phyloP scores from a whole-genome alignment of 1,140 invertebrate genomes.

The Pomacea maculata region DNA sequence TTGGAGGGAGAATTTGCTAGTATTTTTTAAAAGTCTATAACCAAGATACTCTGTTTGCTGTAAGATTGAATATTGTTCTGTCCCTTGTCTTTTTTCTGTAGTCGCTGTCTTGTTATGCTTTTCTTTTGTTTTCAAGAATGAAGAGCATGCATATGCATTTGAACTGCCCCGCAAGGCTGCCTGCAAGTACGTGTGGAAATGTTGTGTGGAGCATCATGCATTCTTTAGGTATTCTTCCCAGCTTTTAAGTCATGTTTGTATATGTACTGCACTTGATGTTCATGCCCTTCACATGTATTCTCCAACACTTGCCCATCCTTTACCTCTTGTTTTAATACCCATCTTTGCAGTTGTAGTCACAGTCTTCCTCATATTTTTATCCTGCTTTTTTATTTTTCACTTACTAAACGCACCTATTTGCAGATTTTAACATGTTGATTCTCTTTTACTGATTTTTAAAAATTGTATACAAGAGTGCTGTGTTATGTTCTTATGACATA shows the following conservation, averaged over 20 bases:
- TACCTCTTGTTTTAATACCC: no score
- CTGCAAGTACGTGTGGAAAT: constrained; percentile 97
- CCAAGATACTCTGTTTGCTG: neutral
- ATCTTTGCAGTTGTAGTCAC: no score
- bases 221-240: constrained; percentile 74
- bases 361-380: no score
- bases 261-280: no score
- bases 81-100: neutral
- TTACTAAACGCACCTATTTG: no score
- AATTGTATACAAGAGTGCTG: no score
- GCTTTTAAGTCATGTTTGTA: neutral
- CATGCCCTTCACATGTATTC: no score
- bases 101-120: constrained; percentile 36
- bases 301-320: no score
- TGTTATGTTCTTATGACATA: no score
- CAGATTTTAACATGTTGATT: no score
- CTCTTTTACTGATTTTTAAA: no score
- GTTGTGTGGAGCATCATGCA: constrained; percentile 96
- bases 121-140: constrained; percentile 74
- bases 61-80: neutral
- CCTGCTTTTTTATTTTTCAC: no score
- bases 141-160: constrained; percentile 85
- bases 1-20: neutral
- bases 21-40: neutral
- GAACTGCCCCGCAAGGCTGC: constrained; percentile 79